These are phyloP conservation scores for Phataginus tricuspis DNA, from an alignment of 2,797 vertebrate genomes.

Conservation along the genomic window DNA sequence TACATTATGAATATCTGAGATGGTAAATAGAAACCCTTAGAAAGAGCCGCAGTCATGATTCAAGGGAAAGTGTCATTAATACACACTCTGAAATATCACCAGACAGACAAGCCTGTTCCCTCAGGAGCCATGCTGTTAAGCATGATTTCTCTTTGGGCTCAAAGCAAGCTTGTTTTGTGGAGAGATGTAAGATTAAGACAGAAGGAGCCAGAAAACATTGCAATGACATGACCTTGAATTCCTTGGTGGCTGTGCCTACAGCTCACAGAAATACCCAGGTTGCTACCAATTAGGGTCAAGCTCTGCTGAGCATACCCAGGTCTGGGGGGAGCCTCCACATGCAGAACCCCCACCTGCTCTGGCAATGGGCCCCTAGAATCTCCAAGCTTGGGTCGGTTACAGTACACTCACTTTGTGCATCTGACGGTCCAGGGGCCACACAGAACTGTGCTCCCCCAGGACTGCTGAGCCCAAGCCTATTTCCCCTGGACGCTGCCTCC, in stretches of 20 bases:
- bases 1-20: not conserved
- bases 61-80: not conserved
- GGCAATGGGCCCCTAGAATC: too few relatives aligned
- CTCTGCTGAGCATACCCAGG: not conserved
- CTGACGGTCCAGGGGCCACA: too few relatives aligned
- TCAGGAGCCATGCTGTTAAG: not conserved
- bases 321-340: too few relatives aligned
- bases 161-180: not conserved
- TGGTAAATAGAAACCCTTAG: not conserved
- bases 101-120: not conserved
- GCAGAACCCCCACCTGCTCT: too few relatives aligned
- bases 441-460: too few relatives aligned
- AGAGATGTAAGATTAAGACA: not conserved
- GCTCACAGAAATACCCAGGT: not conserved
- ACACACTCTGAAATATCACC: not conserved
- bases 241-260: not conserved
- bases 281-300: not conserved
- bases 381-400: too few relatives aligned
- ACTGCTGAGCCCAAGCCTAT: too few relatives aligned
- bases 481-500: too few relatives aligned
- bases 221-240: not conserved
- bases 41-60: not conserved
- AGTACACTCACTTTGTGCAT: too few relatives aligned
- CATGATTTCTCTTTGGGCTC: not conserved
- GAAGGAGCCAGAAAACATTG: not conserved